Evolutionary conservation across 2,797 vertebrate species (phyloP).

Genomic region (Enteromius paludinosus): DNA sequence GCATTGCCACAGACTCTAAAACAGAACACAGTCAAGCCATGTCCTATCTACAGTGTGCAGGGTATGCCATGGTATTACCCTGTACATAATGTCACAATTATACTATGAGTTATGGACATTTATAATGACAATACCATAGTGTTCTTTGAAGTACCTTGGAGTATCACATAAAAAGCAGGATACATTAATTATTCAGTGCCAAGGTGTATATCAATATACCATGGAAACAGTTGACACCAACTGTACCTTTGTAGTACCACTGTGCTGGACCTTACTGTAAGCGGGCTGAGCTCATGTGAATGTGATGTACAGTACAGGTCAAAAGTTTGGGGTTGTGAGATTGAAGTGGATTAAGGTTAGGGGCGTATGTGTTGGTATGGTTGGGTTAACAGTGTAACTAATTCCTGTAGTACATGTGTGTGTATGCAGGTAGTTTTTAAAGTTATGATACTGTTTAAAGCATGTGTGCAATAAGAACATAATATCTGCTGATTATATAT

Average conservation of each 20-base stretch:
- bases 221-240: background rate
- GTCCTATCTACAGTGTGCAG: background rate
- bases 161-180: conserved; percentile 18
- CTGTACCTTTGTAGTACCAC: background rate
- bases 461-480: background rate
- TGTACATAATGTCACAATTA: background rate
- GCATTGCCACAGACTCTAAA: background rate
- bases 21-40: background rate
- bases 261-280: background rate
- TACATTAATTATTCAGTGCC: conserved; percentile 11
- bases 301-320: background rate
- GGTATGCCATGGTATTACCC: background rate
- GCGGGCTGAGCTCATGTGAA: background rate
- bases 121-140: background rate
- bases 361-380: background rate
- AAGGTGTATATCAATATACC: background rate
- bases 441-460: background rate
- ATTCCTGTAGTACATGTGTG: background rate
- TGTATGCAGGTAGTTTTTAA: background rate
- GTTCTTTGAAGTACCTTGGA: background rate
- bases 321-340: background rate
- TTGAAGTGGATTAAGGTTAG: background rate
- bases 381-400: background rate
- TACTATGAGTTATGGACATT: background rate
- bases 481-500: background rate